Evolutionary conservation across 2,113 vertebrate species (phyloP), one percentile per base, ranked within the genome.

Genomic region (Callipepla californica): DNA sequence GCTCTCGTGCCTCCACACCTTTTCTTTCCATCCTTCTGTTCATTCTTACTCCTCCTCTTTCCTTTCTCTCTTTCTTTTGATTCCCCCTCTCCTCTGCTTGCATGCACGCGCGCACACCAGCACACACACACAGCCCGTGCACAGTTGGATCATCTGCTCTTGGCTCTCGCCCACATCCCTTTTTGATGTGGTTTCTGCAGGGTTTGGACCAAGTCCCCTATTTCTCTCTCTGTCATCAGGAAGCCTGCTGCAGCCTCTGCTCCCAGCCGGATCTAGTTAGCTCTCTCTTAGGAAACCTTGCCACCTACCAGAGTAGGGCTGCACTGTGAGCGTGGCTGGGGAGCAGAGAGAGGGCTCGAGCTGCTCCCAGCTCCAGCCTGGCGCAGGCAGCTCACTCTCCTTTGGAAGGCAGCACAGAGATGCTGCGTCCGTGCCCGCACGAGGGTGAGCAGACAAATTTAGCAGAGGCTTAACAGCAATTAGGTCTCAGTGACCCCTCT

Each of bases 101-200:
- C 75, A 80, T 73, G 69, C 86, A 93, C 69, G 42, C 66, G 34
- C 67, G 81, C 53, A 23, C 73, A 73, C 87, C 73, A 79, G 77
- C 85, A 67, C 81, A 89, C 61, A 30, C 92, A 83, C 40, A 85
- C 81, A 93, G 93, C 85, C 93, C 95, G 94, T 88, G 95, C 95
- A 93, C 96, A 97, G 97, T 97, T 97, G 97, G 96, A 98, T 80
- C 95, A 94, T 98, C 97, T 97, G 96, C 58, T 97, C 92, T 97
- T 97, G 97, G 97, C 97, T 97, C 90, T 83, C 94, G 78, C 95
- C 96, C 98, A 94, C 93, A 89, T 96, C 90, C 89, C 92, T 97
- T 97, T 98, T 98, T 97, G 97, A 98, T 97, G 98, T 97, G 97
- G 98, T 97, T 98, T 98, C 97, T 97, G 96, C 96, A 98, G 98